Percentiles rank a stretch among this genome's conserved stretches.
Evolutionary conservation across 2,113 vertebrate species (phyloP).

Genomic region (Anser brachyrhynchus): DNA sequence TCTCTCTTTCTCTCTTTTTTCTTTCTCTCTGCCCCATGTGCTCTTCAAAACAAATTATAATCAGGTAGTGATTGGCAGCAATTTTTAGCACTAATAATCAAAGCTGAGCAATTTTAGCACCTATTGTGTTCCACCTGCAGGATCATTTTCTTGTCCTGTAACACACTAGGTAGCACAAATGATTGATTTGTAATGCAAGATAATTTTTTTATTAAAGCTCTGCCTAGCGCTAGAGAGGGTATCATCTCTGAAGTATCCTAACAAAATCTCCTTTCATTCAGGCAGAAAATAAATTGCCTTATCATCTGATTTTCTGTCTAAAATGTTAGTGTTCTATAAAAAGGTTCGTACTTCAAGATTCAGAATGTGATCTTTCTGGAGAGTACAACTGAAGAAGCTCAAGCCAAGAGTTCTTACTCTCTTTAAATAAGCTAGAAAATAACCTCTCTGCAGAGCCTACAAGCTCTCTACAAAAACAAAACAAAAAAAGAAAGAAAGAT

Average conservation of each 20-base stretch:
- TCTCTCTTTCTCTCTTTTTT: background rate
- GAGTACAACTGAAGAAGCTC: background rate
- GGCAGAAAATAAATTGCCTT: slow-evolving; percentile 25
- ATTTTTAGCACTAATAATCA: slow-evolving; percentile 63
- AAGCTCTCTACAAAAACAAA: background rate
- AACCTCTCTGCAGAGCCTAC: background rate
- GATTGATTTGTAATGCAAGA: slow-evolving; percentile 34
- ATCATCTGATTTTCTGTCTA: slow-evolving; percentile 26
- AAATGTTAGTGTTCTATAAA: slow-evolving; percentile 14
- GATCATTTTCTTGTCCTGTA: slow-evolving; percentile 64
- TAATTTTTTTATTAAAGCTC: slow-evolving; percentile 20
- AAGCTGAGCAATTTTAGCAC: slow-evolving; percentile 59
- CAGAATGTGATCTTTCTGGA: background rate
- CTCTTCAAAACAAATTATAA: slow-evolving; percentile 53
- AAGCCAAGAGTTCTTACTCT: background rate
- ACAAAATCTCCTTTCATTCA: slow-evolving; percentile 1
- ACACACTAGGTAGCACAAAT: slow-evolving; percentile 50
- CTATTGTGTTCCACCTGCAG: slow-evolving; percentile 55
- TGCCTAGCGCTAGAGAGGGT: background rate
- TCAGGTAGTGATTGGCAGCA: slow-evolving; percentile 56
- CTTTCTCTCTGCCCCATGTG: background rate
- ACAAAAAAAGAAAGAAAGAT: background rate
- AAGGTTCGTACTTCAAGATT: slow-evolving; percentile 24
- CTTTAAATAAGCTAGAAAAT: slow-evolving; percentile 5
- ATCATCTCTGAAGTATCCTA: slow-evolving; percentile 19